phyloP scores from a whole-genome alignment of 2,797 vertebrate genomes.

The Emys orbicularis region DNA sequence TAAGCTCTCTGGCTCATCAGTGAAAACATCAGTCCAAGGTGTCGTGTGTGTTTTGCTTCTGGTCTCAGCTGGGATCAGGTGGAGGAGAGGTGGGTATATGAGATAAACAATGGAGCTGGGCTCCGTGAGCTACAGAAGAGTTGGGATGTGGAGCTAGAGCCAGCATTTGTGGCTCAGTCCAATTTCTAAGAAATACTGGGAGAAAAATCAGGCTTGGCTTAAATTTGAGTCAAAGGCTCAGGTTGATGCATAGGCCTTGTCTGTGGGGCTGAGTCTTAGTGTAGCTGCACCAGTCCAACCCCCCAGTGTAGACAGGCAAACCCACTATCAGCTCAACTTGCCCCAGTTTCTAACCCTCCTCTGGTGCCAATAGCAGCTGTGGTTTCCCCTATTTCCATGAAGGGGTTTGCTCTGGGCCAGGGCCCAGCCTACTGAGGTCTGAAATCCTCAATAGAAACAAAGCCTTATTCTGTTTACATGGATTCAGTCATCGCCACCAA shows the following conservation, averaged over 20 bases:
- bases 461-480: background rate
- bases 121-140: background rate
- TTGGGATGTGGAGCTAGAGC: background rate
- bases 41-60: background rate
- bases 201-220: background rate
- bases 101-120: accelerated
- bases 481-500: background rate
- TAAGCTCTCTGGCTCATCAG: background rate
- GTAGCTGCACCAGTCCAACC: background rate
- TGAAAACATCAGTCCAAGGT: background rate
- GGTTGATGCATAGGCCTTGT: background rate
- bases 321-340: background rate
- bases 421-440: background rate
- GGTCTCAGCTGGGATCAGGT: too few species aligned
- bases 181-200: background rate
- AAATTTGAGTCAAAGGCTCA: background rate
- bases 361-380: background rate
- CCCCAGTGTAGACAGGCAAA: background rate
- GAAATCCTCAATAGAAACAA: background rate
- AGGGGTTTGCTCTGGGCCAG: too few species aligned
- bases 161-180: background rate
- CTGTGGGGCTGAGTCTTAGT: background rate
- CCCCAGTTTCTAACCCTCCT: background rate
- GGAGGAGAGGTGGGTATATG: background rate
- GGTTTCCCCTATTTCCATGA: background rate